Evolutionary conservation across 37 sponge, comb jelly and placozoan genomes (phyloP).

Genomic region (Aplysina aerophoba): DNA sequence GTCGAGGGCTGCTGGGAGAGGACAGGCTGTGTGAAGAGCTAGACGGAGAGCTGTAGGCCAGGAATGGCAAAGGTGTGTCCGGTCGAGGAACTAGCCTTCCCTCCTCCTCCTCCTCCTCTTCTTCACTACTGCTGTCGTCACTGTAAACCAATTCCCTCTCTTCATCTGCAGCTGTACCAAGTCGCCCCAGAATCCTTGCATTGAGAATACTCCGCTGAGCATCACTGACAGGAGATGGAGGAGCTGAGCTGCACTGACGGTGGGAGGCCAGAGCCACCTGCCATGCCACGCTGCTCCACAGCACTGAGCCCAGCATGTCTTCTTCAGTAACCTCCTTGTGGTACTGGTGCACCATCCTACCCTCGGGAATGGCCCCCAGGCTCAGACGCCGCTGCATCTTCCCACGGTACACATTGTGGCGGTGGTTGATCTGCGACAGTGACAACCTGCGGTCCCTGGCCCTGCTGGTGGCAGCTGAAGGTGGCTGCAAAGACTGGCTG

Average conservation of each 20-base stretch:
- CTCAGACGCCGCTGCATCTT: conserved; percentile 64
- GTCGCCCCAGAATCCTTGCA: not conserved
- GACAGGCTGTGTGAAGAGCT: conserved; percentile 7
- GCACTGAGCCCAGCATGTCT: not conserved
- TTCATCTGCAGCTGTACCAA: not conserved
- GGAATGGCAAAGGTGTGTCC: conserved; percentile 8
- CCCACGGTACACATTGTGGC: conserved; percentile 7
- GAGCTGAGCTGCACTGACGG: not conserved
- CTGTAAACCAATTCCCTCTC: not conserved
- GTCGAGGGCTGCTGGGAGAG: conserved; percentile 19
- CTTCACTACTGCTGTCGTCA: conserved; percentile 1
- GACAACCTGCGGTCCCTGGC: no score
- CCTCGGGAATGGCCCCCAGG: conserved; percentile 76
- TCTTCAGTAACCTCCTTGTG: not conserved
- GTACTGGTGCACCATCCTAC: conserved; percentile 59
- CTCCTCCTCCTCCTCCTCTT: not conserved
- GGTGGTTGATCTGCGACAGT: not conserved
- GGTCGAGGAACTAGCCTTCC: not conserved
- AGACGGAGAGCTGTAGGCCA: not conserved
- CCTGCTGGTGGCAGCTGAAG: not conserved
- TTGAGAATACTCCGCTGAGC: not conserved
- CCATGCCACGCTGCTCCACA: conserved; percentile 12
- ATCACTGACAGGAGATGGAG: conserved; percentile 3
- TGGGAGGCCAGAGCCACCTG: not conserved
- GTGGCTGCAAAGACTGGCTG: no score